These are phyloP conservation scores for Aphrocallistes beatrix DNA, from an alignment of 37 sponge, comb jelly and placozoan species.

Conservation along the genomic window DNA sequence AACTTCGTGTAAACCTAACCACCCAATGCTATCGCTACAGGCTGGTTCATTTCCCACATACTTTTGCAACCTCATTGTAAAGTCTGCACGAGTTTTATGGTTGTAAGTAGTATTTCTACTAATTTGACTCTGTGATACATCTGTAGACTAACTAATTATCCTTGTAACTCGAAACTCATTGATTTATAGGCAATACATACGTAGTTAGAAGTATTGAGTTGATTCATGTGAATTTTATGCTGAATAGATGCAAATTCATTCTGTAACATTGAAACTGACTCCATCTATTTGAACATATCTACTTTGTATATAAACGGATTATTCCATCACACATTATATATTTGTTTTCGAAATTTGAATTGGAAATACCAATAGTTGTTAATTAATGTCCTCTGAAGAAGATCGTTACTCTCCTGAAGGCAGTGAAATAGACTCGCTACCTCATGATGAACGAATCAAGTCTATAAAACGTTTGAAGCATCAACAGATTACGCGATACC, in stretches of 20 bases:
- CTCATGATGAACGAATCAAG: slow-evolving; percentile 31
- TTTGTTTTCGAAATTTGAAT: background rate
- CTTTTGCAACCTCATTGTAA: too few species aligned
- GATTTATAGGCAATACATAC: background rate
- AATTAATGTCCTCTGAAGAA: too few species aligned
- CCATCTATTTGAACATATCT: background rate
- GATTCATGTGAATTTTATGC: background rate
- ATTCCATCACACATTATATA: background rate
- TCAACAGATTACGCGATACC: slow-evolving; percentile 36
- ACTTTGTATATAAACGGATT: too few species aligned
- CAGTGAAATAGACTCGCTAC: slow-evolving; percentile 25
- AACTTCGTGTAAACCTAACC: too few species aligned
- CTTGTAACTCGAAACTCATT: background rate
- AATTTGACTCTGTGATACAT: background rate
- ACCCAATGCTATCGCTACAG: too few species aligned
- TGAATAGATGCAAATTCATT: background rate
- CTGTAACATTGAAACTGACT: background rate
- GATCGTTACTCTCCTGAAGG: background rate
- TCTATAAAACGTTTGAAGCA: slow-evolving; percentile 30
- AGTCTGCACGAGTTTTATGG: too few species aligned
- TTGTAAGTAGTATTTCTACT: background rate
- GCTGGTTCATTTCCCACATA: too few species aligned
- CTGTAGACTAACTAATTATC: background rate
- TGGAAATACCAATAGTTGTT: too few species aligned
- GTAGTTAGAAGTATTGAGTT: background rate